These are phyloP conservation scores for Drosophila jambulina DNA, from an alignment of 1,140 invertebrate genomes.

Conservation along the genomic window DNA sequence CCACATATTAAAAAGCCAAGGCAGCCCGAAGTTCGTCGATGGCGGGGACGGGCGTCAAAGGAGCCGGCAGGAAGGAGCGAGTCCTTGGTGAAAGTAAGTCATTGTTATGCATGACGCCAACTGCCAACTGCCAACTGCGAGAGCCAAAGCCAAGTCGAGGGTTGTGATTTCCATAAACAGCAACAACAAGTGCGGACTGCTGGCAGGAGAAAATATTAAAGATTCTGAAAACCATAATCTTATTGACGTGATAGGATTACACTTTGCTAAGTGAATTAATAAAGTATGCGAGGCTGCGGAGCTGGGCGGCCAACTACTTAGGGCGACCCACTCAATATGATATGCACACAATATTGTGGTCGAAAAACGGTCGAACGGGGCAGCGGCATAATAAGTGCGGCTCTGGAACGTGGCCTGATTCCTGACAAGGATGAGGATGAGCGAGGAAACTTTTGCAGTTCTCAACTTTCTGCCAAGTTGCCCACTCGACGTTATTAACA, in stretches of 20 bases:
- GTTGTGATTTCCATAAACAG: slow-evolving; percentile 78
- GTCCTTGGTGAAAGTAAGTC: slow-evolving; percentile 59
- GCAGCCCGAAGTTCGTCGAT: slow-evolving; percentile 17
- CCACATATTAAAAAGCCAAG: slow-evolving; percentile 73
- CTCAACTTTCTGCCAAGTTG: slow-evolving; percentile 71
- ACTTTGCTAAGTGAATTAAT: slow-evolving; percentile 85
- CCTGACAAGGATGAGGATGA: slow-evolving; percentile 73
- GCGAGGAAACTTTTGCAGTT: slow-evolving; percentile 55
- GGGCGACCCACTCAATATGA: slow-evolving; percentile 73
- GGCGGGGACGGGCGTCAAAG: slow-evolving; percentile 1
- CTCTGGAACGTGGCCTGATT: slow-evolving; percentile 66
- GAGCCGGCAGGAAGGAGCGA: slow-evolving; percentile 5
- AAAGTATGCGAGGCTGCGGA: slow-evolving; percentile 59
- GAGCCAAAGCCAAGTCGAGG: slow-evolving; percentile 60
- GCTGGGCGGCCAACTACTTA: slow-evolving; percentile 66
- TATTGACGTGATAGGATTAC: slow-evolving; percentile 85
- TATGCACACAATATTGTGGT: slow-evolving; percentile 79
- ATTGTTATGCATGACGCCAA: slow-evolving; percentile 80
- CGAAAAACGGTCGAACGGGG: slow-evolving; percentile 48
- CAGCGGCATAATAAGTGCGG: slow-evolving; percentile 16
- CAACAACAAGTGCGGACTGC: slow-evolving; percentile 56
- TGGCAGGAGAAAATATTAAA: slow-evolving; percentile 74
- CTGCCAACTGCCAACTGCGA: slow-evolving; percentile 64
- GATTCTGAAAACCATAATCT: slow-evolving; percentile 84
- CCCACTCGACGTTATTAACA: slow-evolving; percentile 75